Conservation (phyloP, 2,888 invertebrate species). For the Allygus modestus region DNA sequence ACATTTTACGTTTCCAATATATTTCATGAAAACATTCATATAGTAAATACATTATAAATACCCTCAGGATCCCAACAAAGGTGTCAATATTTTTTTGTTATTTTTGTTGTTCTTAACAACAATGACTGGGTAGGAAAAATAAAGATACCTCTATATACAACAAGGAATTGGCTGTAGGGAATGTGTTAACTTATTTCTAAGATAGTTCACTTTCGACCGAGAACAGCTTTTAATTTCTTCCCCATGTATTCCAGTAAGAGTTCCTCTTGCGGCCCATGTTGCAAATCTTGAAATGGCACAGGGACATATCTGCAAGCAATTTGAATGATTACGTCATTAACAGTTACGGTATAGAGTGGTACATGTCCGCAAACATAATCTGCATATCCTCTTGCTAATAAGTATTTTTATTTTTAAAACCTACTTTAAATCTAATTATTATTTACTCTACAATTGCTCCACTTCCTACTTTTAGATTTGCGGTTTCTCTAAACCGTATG, state of each 20-base stretch:
- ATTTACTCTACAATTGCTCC: no score
- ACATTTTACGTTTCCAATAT: no score
- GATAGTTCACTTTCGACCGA: not conserved
- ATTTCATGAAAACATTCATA: no score
- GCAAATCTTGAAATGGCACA: constrained; percentile 84
- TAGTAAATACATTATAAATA: no score
- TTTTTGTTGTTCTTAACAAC: constrained; percentile 40
- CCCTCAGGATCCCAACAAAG: not conserved
- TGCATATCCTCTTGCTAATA: no score
- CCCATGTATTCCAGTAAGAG: constrained; percentile 67
- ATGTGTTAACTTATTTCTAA: not conserved
- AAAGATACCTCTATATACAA: constrained; percentile 46
- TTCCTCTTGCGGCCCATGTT: constrained; percentile 82
- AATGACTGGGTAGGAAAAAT: not conserved
- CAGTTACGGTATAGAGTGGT: no score
- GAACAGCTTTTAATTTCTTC: constrained; percentile 22
- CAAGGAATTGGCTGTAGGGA: constrained; percentile 32
- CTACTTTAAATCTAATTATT: no score
- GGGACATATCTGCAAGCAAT: constrained; percentile 79
- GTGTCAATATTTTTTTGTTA: constrained; percentile 8
- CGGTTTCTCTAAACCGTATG: no score
- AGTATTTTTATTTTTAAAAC: no score
- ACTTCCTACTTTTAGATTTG: no score
- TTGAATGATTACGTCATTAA: no score
- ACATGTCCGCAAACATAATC: no score